Conservation (phyloP, 2,888 invertebrate genomes). For the Leuctra nigra region DNA sequence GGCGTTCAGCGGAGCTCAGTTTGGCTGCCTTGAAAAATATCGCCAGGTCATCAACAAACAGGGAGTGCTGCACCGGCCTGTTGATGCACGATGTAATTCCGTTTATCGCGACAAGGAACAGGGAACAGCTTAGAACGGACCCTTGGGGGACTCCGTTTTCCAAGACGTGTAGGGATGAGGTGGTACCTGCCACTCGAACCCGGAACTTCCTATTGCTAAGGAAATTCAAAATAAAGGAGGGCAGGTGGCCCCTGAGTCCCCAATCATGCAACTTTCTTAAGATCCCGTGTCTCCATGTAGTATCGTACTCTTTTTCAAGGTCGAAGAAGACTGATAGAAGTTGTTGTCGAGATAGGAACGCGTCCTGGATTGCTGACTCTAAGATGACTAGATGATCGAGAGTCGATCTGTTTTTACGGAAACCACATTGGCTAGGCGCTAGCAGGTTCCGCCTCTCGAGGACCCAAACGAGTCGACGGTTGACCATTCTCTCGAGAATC, state of each 20-base stretch:
- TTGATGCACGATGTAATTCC: constrained; percentile 2
- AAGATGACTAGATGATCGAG: no score
- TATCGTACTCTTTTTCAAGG: no score
- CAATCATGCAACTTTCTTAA: no score
- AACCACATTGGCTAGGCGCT: no score
- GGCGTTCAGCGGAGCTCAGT: not conserved
- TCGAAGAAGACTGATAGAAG: no score
- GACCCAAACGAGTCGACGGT: no score
- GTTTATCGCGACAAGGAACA: constrained; percentile 16
- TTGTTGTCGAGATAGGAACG: no score
- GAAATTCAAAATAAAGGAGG: constrained; percentile 21
- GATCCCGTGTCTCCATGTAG: no score
- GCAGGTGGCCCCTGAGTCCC: constrained; percentile 26
- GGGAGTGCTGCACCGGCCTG: constrained; percentile 3
- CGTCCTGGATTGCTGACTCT: no score
- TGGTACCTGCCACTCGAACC: not conserved
- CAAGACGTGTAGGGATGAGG: not conserved
- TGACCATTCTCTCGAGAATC: no score
- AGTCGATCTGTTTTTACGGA: no score
- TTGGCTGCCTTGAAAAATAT: constrained; percentile 6
- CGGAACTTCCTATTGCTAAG: constrained; percentile 1
- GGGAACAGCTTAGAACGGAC: constrained; percentile 14
- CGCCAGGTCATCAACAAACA: constrained; percentile 13
- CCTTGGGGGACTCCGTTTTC: constrained; percentile 20
- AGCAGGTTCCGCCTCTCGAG: no score